phyloP scores from a whole-genome alignment of 2,797 vertebrate species.

The Intellagama lesueurii region DNA sequence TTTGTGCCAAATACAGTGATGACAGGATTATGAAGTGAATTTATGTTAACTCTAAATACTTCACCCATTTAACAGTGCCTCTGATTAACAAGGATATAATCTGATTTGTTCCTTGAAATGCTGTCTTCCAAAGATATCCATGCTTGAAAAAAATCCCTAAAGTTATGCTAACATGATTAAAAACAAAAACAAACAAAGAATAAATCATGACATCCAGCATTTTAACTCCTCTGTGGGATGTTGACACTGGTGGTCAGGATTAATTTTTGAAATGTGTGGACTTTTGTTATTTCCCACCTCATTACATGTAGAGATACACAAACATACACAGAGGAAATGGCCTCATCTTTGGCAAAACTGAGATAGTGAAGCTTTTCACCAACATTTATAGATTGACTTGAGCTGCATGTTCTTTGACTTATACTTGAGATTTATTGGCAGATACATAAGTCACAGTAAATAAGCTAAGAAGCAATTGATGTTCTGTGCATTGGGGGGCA shows the following conservation, averaged over 20 bases:
- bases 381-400: constrained; percentile 81
- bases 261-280: constrained; percentile 80
- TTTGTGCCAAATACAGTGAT: no score
- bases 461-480: constrained; percentile 78
- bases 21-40: no score
- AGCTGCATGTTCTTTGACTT: constrained; percentile 79
- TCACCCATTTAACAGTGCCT: no score
- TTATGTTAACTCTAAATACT: no score
- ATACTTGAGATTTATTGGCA: constrained; percentile 82
- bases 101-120: no score
- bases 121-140: no score
- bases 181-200: constrained; percentile 51
- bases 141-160: neutral
- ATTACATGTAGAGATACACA: neutral
- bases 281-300: constrained; percentile 71
- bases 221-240: constrained; percentile 75
- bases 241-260: constrained; percentile 47
- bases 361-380: constrained; percentile 77
- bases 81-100: no score
- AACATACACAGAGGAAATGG: constrained; percentile 74
- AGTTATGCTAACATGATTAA: constrained; percentile 38
- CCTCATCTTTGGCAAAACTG: constrained; percentile 78
- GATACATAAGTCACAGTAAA: constrained; percentile 81
- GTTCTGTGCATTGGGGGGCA: constrained; percentile 62
- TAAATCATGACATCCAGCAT: constrained; percentile 71